These are phyloP conservation scores for Sciaenops ocellatus DNA, from an alignment of 2,797 vertebrate genomes.

Conservation along the genomic window DNA sequence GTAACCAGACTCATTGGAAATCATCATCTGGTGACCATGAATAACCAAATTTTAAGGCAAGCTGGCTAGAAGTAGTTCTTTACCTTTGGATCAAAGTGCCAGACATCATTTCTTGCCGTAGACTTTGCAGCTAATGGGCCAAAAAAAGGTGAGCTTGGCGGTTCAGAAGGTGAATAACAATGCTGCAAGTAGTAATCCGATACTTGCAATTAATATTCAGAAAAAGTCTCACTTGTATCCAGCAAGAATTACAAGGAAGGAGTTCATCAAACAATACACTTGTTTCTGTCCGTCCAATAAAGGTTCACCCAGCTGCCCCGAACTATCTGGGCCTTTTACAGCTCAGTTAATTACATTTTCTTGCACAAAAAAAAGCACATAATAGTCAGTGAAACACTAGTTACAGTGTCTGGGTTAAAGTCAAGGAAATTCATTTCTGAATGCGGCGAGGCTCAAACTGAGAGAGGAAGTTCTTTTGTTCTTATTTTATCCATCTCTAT, in stretches of 20 bases:
- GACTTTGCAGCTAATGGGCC: not conserved
- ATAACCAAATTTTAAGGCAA: not conserved
- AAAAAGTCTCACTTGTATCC: conserved; percentile 12
- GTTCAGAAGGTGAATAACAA: not conserved
- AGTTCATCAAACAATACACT: conserved; percentile 40
- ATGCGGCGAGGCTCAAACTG: not conserved
- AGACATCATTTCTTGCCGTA: not conserved
- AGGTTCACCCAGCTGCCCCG: conserved; percentile 19
- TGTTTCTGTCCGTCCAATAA: conserved; percentile 43
- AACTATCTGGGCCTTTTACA: conserved; percentile 40
- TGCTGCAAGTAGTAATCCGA: not conserved
- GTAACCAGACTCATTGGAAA: not conserved
- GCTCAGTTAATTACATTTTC: conserved; percentile 63
- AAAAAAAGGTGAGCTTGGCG: not conserved
- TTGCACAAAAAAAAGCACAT: conserved; percentile 39
- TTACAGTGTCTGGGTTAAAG: conserved; percentile 21
- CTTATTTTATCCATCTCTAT: not conserved
- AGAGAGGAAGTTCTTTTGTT: conserved; percentile 1
- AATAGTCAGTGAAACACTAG: conserved; percentile 26
- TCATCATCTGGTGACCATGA: not conserved
- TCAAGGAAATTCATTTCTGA: conserved; percentile 38
- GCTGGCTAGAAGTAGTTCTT: not conserved
- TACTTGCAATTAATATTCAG: conserved; percentile 34
- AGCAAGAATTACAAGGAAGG: conserved; percentile 35
- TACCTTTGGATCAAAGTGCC: not conserved